Evolutionary conservation across 2,113 vertebrate genomes (phyloP).

Genomic region (Setophaga petechia): DNA sequence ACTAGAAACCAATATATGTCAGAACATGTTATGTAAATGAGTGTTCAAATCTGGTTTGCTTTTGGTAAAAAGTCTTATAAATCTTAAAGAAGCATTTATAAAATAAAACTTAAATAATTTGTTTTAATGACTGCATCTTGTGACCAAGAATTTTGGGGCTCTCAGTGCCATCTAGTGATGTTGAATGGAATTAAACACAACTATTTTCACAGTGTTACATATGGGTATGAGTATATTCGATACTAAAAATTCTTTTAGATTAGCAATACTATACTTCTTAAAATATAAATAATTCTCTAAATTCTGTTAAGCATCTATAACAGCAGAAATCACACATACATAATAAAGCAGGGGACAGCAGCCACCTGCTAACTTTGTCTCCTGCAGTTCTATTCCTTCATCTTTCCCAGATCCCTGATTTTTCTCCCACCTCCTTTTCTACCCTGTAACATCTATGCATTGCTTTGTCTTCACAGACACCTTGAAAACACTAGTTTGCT

Average conservation of each 20-base stretch:
- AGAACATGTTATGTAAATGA: not conserved
- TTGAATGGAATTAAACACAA: not conserved
- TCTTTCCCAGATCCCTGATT: not conserved
- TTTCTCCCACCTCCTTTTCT: not conserved
- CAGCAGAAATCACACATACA: not conserved
- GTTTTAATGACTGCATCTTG: not conserved
- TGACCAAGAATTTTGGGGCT: constrained; percentile 3
- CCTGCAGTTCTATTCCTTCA: not conserved
- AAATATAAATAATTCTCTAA: not conserved
- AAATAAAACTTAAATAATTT: not conserved
- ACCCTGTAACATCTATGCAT: not conserved
- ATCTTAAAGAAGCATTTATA: not conserved
- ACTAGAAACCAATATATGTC: not conserved
- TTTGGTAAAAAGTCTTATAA: not conserved
- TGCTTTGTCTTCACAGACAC: not conserved
- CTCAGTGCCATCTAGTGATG: constrained; percentile 70
- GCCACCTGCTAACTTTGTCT: not conserved
- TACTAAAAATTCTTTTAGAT: not conserved
- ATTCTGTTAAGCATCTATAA: not conserved
- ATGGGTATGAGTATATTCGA: fast-evolving
- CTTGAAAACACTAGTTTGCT: not conserved
- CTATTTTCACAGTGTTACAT: not conserved
- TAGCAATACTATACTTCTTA: not conserved
- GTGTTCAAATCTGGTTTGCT: not conserved
- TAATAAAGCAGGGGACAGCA: not conserved